Evolutionary conservation across 2,888 invertebrate genomes (phyloP).

Genomic region (Andrena bucephala): DNA sequence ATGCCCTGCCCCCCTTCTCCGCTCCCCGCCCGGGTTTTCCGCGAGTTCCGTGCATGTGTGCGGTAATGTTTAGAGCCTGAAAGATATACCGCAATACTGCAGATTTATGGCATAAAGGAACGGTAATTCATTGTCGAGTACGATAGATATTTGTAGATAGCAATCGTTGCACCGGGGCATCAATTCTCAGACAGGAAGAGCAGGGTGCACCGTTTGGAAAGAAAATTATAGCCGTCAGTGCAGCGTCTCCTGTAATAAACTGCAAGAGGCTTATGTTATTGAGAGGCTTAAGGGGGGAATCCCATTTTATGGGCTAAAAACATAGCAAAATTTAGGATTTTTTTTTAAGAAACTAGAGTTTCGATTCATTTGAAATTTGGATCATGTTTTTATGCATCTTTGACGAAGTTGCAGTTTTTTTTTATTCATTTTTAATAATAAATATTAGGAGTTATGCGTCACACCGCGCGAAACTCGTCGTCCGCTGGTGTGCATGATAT

Average conservation of each 20-base stretch:
- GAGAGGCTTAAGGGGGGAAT: no score
- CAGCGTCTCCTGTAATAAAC: neutral
- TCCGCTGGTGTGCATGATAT: no score
- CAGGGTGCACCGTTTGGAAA: conserved; percentile 23
- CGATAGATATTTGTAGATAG: conserved; percentile 6
- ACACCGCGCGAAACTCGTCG: no score
- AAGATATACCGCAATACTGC: conserved; percentile 38
- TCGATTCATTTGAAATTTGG: no score
- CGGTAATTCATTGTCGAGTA: conserved; percentile 26
- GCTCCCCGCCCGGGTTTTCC: neutral
- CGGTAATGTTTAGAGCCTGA: conserved; percentile 11
- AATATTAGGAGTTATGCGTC: no score
- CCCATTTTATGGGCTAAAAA: no score
- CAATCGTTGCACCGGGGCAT: conserved; percentile 10
- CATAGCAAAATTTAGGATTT: no score
- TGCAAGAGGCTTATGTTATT: neutral
- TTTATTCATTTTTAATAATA: no score
- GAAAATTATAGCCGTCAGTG: conserved; percentile 6
- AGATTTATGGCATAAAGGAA: conserved; percentile 17
- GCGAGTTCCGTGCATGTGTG: neutral
- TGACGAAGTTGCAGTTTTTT: no score
- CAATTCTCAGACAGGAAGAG: conserved; percentile 22
- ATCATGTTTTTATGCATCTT: no score
- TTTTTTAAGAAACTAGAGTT: no score
- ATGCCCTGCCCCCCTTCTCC: neutral